Base-by-base conservation (phyloP, 2,888 invertebrate species). In the Nebria salina region DNA sequence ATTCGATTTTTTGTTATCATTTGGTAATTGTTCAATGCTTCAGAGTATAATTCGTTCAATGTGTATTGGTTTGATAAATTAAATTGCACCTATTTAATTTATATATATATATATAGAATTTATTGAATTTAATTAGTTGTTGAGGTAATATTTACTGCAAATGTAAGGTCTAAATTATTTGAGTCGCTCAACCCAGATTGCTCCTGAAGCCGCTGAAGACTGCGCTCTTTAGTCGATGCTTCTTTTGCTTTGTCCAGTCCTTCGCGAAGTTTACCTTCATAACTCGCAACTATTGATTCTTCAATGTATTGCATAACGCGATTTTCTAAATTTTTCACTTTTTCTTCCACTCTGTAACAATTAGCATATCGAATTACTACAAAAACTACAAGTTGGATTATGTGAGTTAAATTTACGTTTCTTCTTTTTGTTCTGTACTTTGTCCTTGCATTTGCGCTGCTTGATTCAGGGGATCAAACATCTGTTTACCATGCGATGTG, bases 21-120 rank as follows among this genome's bases (percentile, higher is more conserved):
- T 88, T 97, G 96, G 89, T 98, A 99, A 0, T 98, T 98, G 86
- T 97, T 98, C 76, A 99, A 90, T 0, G 99, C 98, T 89, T 99
- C 99, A 11, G 96, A 95, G 86, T 95, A 96, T 94, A 99, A 95
- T 87, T 98, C 98, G 88, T 97, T 98, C 75, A 95, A 93, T 11
- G 96, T 95, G 88, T 98, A 99, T 87, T 98, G 98, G 86, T 95
- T 96, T 1, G 98, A 99, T 83, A 99, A 91, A 88, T 98, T 99
- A 87, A 99, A 98, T 66, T 98, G 91, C 0, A 98, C 97, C 97
- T 97, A 87, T 6, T 54, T 87, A 8, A 20, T 20, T 20, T 20
- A 20, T 20, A 20, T 20, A 20, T 20, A 20, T 20, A 20, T 20
- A 20, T 20, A 20, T 20, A 20, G 20, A 20, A 20, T 20, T 20